Evolutionary conservation across 1,140 invertebrate species (phyloP), one percentile per base, ranked within the genome.

Genomic region (Linepithema humile): DNA sequence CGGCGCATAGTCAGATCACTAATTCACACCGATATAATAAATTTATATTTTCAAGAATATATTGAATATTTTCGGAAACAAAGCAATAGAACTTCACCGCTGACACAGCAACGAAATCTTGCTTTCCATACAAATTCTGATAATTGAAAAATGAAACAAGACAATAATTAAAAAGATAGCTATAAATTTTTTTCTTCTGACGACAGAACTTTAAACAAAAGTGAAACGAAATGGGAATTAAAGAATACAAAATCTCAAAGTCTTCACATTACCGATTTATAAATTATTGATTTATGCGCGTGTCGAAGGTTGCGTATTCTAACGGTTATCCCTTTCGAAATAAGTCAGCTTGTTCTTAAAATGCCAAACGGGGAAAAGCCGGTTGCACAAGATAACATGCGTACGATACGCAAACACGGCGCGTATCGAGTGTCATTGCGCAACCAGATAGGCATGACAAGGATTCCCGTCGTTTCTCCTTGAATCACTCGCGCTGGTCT

Each of bases 391-490:
- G 59, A 38, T 45, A 57, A 78, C 17, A 17, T 1, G 38, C 20
- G 73, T 35, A 26, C 12, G 38, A 77, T 60, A 53, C 43, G 32
- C 43, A 59, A 75, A 50, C 70, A 74, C 32, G 57, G 10, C 12
- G 50, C 10, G 53, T 78, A 77, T 57, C 48, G 26, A 35, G 12
- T 12, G 29, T 45, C 9, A 32, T 85, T 85, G 60, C 69, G 69
- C 35, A 86, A 86, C 6, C 17, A 20, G 43, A 60, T 60, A 67
- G 62, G 26, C 17, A 32, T 45, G 38, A 40, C 82, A 86, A 82
- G 83, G 64, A 84, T 50, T 43, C 40, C 32, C 32, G 32, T 59
- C 59, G 82, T 74, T 75, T 88, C 59, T 77, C 62, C 45, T 84
- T 74, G 53, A 83, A 48, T 48, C 15, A 12, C 10, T 53, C 15